These are phyloP conservation scores for Anisognathus igniventris DNA, from an alignment of 2,797 vertebrate genomes.

Conservation along the genomic window DNA sequence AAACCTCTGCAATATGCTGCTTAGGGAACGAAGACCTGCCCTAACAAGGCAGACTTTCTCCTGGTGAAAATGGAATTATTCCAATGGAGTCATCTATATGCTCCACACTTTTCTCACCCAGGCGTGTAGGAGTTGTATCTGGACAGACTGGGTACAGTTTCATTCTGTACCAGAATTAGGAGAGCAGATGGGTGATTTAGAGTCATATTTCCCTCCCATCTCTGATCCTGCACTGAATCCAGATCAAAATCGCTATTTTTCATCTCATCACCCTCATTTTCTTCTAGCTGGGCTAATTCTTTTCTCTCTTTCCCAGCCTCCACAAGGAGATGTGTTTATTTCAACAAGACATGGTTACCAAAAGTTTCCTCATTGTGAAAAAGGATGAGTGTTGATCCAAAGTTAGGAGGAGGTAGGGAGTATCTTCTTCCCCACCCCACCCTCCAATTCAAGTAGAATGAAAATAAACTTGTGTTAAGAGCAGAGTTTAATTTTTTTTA, in stretches of 20 bases:
- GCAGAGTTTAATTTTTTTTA: neutral
- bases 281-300: neutral
- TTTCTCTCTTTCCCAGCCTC: neutral
- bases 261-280: neutral
- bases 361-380: neutral
- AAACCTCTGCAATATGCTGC: neutral
- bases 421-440: neutral
- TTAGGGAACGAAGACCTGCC: neutral
- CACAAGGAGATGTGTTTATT: neutral
- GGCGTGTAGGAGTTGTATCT: slow-evolving; percentile 61
- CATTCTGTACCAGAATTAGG: slow-evolving; percentile 60
- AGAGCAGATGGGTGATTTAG: slow-evolving; percentile 64
- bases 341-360: neutral
- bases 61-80: slow-evolving; percentile 22
- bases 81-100: slow-evolving; percentile 58
- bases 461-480: neutral
- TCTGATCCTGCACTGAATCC: slow-evolving; percentile 50
- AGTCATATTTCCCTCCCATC: slow-evolving; percentile 52
- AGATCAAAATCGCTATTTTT: slow-evolving; percentile 52
- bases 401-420: neutral
- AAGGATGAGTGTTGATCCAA: neutral
- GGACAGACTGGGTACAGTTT: slow-evolving; percentile 61
- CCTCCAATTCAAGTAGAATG: neutral
- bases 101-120: slow-evolving; percentile 48
- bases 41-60: slow-evolving; percentile 30